These are phyloP conservation scores for Cotesia congregata DNA, from an alignment of 2,888 invertebrate species.

Conservation along the genomic window DNA sequence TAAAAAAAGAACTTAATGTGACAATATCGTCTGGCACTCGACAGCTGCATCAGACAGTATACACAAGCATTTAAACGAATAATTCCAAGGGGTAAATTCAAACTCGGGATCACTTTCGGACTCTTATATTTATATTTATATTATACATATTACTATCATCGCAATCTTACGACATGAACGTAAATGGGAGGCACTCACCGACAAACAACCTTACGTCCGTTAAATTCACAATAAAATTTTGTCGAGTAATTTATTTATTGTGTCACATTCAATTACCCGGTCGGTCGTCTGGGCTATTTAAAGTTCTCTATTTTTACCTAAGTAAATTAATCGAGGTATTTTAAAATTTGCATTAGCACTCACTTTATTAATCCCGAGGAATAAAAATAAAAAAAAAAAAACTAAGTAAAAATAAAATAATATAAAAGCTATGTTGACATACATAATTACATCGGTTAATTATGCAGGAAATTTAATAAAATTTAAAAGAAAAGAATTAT, in stretches of 20 bases:
- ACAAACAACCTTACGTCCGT: neutral
- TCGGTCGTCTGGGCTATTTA: neutral
- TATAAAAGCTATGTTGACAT: neutral
- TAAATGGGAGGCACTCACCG: neutral
- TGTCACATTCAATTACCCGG: neutral
- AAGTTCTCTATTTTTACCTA: neutral
- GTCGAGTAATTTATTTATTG: neutral
- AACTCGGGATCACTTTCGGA: neutral
- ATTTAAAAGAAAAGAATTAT: neutral
- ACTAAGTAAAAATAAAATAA: neutral
- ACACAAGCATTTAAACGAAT: neutral
- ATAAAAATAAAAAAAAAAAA: neutral
- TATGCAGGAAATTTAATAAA: neutral
- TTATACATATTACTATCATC: neutral
- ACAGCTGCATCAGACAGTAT: neutral
- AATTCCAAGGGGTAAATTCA: neutral
- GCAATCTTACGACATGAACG: neutral
- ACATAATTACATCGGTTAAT: neutral
- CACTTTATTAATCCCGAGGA: neutral
- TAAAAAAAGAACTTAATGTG: neutral
- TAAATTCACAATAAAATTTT: neutral
- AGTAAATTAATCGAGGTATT: neutral
- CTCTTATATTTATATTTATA: neutral
- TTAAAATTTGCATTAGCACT: neutral
- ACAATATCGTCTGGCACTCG: neutral